Percentiles rank a stretch among this genome's conserved stretches.
These are phyloP conservation scores for Acipenser oxyrinchus DNA, from an alignment of 2,797 vertebrate genomes.

Conservation along the genomic window DNA sequence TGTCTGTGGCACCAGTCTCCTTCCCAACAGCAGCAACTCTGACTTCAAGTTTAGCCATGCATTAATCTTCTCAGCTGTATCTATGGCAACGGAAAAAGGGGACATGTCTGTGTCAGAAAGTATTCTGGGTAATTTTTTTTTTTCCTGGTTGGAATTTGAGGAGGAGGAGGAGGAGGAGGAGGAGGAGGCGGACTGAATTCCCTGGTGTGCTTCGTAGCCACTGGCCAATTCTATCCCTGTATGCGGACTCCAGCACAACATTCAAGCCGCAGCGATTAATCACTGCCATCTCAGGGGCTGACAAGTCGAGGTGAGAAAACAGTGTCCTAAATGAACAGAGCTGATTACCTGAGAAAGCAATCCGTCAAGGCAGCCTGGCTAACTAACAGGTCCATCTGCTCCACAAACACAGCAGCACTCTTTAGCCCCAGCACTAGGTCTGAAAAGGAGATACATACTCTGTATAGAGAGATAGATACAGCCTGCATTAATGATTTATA, in stretches of 20 bases:
- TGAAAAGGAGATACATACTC: background rate
- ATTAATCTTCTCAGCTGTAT: constrained; percentile 25
- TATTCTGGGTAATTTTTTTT: constrained; percentile 37
- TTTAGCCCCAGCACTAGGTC: constrained; percentile 37
- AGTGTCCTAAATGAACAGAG: constrained; percentile 63
- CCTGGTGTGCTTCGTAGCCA: constrained; percentile 22
- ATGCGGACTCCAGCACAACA: constrained; percentile 37
- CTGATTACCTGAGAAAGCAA: constrained; percentile 81
- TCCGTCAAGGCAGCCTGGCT: constrained; percentile 67
- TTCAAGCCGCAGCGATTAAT: constrained; percentile 54
- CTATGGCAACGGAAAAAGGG: constrained; percentile 45
- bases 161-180: background rate
- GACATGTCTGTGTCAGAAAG: constrained; percentile 48
- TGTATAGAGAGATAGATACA: background rate
- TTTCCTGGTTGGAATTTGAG: constrained; percentile 36
- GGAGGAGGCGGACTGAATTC: constrained; percentile 21
- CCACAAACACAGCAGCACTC: constrained; percentile 45
- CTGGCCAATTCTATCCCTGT: constrained; percentile 21
- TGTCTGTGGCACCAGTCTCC: background rate
- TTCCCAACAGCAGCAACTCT: background rate
- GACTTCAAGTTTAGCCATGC: background rate
- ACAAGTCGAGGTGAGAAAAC: constrained; percentile 55
- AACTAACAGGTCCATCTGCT: constrained; percentile 70
- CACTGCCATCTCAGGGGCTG: constrained; percentile 53
- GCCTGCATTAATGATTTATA: background rate